Base-by-base conservation (phyloP, 1,140 invertebrate genomes). In the Bombus affinis region DNA sequence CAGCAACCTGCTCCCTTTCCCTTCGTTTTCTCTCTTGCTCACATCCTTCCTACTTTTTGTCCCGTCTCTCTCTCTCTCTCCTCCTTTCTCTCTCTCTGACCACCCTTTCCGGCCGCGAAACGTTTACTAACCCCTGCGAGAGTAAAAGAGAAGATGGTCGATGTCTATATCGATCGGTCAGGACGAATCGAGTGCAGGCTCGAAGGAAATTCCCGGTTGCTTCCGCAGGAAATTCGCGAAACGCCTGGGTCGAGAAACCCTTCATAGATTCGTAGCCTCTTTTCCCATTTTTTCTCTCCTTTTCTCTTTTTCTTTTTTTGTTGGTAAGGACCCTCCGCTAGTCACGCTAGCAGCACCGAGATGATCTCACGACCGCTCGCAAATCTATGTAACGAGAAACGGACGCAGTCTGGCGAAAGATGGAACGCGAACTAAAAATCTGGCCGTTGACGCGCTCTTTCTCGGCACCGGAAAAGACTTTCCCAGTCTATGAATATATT, bases 401-500 rank as follows among this genome's bases (percentile, higher is more conserved):
- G 53, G 12, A 8, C 73, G 44, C 47, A 77, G 57, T 28, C 53
- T n/a, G 75, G 57, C 53, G 35, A 39, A 57, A 62, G 57, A 62
- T 12, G 57, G 18, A 62, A 37, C 5, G 47, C 47, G 57, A 42
- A 42, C 28, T 18, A 22, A 10, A 77, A 44, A 35, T 68, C 28
- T 25, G 28, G 35, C 18, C 44, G 53, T 68, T 70, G 42, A 57
- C 78, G 72, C 77, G n/a, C 39, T 73, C 32, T 75, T 81, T 78
- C 62, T 53, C 37, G 42, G 12, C 32, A 0, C 42, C 37, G 73
- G 83, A 91, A 91, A 92, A 90, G 89, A 93, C 90, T 92, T 93
- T 89, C 90, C 88, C 88, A 89, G 88, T 91, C 92, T 92, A 94
- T 94, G 93, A 94, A 94, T 94, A 94, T 93, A 94, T 94, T 93